Percentiles rank a stretch among this genome's conserved stretches.
These are phyloP conservation scores for Euglossa dilemma DNA, from an alignment of 1,140 invertebrate species.

Conservation along the genomic window DNA sequence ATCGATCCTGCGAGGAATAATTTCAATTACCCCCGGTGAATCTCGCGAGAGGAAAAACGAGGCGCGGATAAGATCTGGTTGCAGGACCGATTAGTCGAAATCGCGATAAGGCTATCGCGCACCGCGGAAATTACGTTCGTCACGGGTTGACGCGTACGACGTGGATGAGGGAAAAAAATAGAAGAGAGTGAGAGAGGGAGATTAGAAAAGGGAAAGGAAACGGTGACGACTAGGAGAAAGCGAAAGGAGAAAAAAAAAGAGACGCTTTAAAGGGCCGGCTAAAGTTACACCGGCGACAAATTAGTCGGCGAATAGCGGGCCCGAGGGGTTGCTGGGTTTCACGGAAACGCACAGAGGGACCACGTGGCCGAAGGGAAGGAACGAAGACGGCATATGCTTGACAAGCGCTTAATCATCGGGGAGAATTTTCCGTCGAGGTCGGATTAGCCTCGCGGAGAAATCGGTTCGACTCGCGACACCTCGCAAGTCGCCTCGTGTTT, in stretches of 20 bases:
- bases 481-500: too few species aligned
- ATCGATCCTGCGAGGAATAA: background rate
- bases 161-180: background rate
- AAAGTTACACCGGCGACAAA: slow-evolving; percentile 69
- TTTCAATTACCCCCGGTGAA: background rate
- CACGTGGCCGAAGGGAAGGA: slow-evolving; percentile 69
- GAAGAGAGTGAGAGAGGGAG: too few species aligned
- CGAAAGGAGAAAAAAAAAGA: background rate
- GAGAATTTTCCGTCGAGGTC: slow-evolving; percentile 72
- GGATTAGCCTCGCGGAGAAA: slow-evolving; percentile 59
- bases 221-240: too few species aligned
- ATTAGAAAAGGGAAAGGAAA: background rate
- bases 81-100: background rate
- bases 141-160: slow-evolving; percentile 14
- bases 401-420: slow-evolving; percentile 73
- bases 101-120: background rate
- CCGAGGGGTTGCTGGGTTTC: slow-evolving; percentile 53
- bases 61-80: background rate
- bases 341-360: slow-evolving; percentile 60
- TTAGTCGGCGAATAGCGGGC: slow-evolving; percentile 58
- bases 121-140: slow-evolving; percentile 26
- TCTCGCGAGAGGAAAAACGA: background rate
- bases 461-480: slow-evolving; percentile 29
- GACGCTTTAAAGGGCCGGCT: slow-evolving; percentile 34
- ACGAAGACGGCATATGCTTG: slow-evolving; percentile 74